Evolutionary conservation across 2,888 invertebrate species (phyloP), one percentile per base, ranked within the genome.

Genomic region (Morpho helenor): DNA sequence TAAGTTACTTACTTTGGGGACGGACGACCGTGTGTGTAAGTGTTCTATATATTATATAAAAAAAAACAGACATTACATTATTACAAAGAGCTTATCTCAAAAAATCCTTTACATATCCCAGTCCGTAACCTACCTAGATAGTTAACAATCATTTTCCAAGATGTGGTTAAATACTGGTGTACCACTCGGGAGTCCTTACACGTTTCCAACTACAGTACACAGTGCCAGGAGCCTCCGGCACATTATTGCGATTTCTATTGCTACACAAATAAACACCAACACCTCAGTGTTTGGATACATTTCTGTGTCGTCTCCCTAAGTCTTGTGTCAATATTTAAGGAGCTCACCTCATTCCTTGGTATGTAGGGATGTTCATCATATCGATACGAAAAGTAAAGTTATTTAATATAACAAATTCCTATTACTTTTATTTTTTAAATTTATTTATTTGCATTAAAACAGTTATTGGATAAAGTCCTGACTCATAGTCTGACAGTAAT

Each of bases 281-380:
- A 85, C 85, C 84, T 82, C 72, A 66, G 65, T 80, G 79, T 83
- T 82, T 79, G 82, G 79, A 77, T 78, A 83, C 82, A 84, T 84
- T 82, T 84, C 84, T 75, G 72, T 72, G 78, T 78, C 81, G 78
- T 76, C 76, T 79, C 78, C 79, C 79, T 82, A 82, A 86, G 85
- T 77, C 80, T 79, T 68, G 72, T 73, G 84, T 81, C 81, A 86
- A 87, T 85, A 84, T 87, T 87, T 84, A 79, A 68, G 57, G 67
- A 77, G 76, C 74, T 77, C 78, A 82, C 84, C 84, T 82, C 77
- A 78, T 79, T 80, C 77, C 76, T 79, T 73, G 71, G 52, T 31
- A 50, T 31, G 42, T 64, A 68, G 67, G 59, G 66, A 66, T 66
- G 66, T 46, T 16, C 41, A 46, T 23, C 10, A 8, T 57, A 58